Conservation (phyloP, 2,113 vertebrate species). For the Strix uralensis region DNA sequence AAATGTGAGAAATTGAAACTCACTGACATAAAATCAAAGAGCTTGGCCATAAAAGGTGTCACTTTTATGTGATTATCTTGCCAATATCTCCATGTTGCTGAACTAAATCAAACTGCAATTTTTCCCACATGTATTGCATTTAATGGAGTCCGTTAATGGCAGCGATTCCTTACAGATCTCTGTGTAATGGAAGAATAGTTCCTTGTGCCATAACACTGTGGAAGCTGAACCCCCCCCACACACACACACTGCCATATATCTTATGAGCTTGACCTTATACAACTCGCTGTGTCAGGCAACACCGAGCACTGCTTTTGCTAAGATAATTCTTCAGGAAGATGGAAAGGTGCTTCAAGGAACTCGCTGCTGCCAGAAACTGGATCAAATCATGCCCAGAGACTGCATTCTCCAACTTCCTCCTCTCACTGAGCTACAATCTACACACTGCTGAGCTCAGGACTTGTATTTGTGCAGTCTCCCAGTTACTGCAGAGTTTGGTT, state of each 20-base stretch:
- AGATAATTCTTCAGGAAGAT: constrained; percentile 35
- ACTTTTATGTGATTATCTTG: constrained; percentile 83
- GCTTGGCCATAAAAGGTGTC: constrained; percentile 76
- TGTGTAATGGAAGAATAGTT: constrained; percentile 65
- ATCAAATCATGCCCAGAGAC: neutral
- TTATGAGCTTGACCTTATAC: constrained; percentile 42
- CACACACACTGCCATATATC: neutral
- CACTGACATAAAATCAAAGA: constrained; percentile 82
- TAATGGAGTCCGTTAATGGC: constrained; percentile 78
- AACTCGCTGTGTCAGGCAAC: neutral
- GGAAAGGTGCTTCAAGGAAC: neutral
- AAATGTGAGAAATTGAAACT: constrained; percentile 77
- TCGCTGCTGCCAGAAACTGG: neutral
- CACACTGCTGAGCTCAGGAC: neutral
- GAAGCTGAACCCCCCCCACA: neutral
- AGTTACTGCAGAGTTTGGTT: accelerated
- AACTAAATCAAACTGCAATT: constrained; percentile 83
- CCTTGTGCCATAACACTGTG: constrained; percentile 39
- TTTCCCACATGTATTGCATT: constrained; percentile 77
- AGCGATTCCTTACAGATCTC: constrained; percentile 74
- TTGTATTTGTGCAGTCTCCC: neutral
- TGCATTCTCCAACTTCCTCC: neutral
- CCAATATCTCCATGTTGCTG: constrained; percentile 78
- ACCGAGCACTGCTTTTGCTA: neutral
- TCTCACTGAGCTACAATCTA: neutral